Percentiles rank a stretch among this genome's conserved stretches.
phyloP scores from a whole-genome alignment of 2,797 vertebrate genomes.

The Apogon hyalosoma region DNA sequence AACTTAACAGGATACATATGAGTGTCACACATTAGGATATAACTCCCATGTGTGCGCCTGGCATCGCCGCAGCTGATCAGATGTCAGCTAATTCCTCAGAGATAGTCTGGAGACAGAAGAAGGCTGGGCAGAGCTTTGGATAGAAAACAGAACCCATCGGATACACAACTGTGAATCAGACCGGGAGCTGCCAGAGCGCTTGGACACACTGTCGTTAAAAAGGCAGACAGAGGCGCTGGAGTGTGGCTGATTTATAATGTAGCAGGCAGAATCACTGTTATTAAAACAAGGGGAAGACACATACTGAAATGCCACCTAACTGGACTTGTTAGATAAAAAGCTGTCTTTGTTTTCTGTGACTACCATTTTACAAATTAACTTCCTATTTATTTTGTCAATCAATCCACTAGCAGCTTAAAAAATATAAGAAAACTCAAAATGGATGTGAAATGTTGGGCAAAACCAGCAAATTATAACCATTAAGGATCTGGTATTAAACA shows the following conservation, averaged over 20 bases:
- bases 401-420: no score
- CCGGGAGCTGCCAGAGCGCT: constrained; percentile 12
- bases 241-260: not conserved
- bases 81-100: constrained; percentile 61
- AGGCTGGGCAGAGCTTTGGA: constrained; percentile 35
- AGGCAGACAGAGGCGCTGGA: constrained; percentile 3
- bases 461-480: no score
- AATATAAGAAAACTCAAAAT: no score
- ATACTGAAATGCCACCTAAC: not conserved
- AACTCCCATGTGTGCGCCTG: constrained; percentile 37
- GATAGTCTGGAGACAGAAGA: constrained; percentile 53
- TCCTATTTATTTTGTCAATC: no score
- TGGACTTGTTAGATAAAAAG: not conserved
- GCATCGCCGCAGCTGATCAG: constrained; percentile 49
- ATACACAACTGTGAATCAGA: constrained; percentile 30
- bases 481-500: no score
- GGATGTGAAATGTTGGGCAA: no score
- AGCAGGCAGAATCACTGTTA: not conserved
- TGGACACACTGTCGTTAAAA: not conserved
- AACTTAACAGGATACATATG: constrained; percentile 27
- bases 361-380: no score
- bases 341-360: not conserved
- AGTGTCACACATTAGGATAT: constrained; percentile 13
- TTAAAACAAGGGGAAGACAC: not conserved
- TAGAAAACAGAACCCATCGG: constrained; percentile 23